These are phyloP conservation scores for Notodonta dromedarius DNA, from an alignment of 2,888 invertebrate species.

Conservation along the genomic window DNA sequence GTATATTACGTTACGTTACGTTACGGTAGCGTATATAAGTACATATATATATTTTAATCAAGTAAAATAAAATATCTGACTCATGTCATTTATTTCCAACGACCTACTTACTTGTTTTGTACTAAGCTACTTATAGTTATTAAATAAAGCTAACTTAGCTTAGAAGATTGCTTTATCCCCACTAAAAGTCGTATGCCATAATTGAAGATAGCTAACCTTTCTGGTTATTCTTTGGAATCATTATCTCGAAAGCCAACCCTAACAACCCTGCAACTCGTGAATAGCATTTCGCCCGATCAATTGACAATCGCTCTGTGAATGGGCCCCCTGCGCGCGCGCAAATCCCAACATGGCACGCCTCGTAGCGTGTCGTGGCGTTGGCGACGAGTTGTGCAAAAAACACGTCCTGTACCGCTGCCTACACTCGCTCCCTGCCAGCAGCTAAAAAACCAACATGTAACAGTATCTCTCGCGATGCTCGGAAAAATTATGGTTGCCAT, in stretches of 20 bases:
- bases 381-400: constrained; percentile 49
- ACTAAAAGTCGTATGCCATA: too few relatives aligned
- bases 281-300: constrained; percentile 63
- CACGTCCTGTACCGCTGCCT: constrained; percentile 31
- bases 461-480: constrained; percentile 25
- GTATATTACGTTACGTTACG: background rate
- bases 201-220: too few relatives aligned
- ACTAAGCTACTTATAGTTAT: too few relatives aligned
- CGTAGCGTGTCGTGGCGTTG: constrained; percentile 29
- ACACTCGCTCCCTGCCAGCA: constrained; percentile 12
- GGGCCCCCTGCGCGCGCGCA: constrained; percentile 61
- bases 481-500: constrained; percentile 34
- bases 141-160: too few relatives aligned
- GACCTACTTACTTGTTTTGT: too few relatives aligned
- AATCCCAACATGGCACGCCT: constrained; percentile 50
- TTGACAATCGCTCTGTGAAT: constrained; percentile 73
- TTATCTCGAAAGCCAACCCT: background rate
- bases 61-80: too few relatives aligned
- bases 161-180: too few relatives aligned
- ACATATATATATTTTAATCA: too few relatives aligned
- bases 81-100: too few relatives aligned
- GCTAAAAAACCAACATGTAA: constrained; percentile 23
- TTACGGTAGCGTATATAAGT: background rate
- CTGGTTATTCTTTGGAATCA: too few relatives aligned
- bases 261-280: constrained; percentile 49